Percentiles rank a stretch among this genome's conserved stretches.
Conservation (phyloP, 2,113 vertebrate genomes). For the Cinclus cinclus region DNA sequence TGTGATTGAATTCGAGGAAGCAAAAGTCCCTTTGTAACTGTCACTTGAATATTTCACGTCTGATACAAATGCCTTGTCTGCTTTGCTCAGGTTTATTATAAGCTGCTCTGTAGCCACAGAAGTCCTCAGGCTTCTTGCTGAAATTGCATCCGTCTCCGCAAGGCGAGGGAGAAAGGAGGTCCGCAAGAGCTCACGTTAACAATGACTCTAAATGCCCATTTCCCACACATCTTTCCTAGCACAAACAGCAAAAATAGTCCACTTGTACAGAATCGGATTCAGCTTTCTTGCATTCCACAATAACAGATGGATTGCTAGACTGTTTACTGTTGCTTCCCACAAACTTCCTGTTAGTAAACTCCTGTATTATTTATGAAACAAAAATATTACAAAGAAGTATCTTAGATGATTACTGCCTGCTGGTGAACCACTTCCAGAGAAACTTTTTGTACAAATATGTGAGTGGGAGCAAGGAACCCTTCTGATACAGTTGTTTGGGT, state of each 20-base stretch:
- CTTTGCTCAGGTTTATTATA: not conserved
- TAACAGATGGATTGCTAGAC: constrained; percentile 80
- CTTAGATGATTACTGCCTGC: constrained; percentile 72
- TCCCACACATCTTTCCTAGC: constrained; percentile 58
- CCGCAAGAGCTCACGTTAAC: constrained; percentile 40
- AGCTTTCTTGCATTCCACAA: constrained; percentile 74
- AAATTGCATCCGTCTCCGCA: not conserved
- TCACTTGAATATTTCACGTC: not conserved
- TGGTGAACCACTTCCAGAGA: constrained; percentile 64
- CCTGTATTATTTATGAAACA: constrained; percentile 84
- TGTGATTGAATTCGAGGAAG: not conserved
- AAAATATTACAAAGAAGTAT: constrained; percentile 77
- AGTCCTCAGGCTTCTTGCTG: not conserved
- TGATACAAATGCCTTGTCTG: not conserved
- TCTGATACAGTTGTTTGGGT: not conserved
- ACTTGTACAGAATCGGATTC: constrained; percentile 70
- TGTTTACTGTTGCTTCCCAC: constrained; percentile 79
- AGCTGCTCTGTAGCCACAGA: not conserved
- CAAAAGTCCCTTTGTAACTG: not conserved
- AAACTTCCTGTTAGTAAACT: constrained; percentile 81
- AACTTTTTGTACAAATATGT: constrained; percentile 50
- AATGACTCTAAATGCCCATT: constrained; percentile 59
- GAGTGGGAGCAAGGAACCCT: not conserved
- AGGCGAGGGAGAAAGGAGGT: not conserved
- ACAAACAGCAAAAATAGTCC: constrained; percentile 61